A percentile compares a stretch with the other conserved stretches of the same genome.
Conservation (phyloP, 2,888 invertebrate species). For the Machimus atricapillus region DNA sequence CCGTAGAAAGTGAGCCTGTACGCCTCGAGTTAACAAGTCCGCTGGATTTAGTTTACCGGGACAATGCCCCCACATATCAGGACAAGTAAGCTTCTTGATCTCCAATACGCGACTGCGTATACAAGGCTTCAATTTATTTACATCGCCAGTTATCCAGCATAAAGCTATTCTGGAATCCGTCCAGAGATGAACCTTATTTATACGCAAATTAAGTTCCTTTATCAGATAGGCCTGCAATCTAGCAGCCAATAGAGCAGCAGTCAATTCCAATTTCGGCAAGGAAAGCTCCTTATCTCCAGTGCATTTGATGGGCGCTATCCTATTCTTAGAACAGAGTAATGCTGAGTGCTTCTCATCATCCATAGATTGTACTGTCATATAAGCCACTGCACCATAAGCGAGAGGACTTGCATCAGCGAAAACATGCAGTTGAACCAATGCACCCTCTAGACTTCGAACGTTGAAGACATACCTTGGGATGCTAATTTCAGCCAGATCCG, state of each 20-base stretch:
- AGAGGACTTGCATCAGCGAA: no score
- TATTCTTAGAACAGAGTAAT: no score
- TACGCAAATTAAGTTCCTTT: neutral
- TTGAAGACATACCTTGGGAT: no score
- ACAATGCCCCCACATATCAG: slow-evolving; percentile 2
- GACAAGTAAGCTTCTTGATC: neutral
- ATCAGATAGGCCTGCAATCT: neutral
- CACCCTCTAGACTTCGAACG: no score
- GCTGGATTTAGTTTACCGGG: neutral
- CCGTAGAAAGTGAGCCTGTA: neutral
- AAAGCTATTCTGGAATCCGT: slow-evolving; percentile 4
- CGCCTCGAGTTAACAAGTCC: neutral
- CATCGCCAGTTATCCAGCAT: neutral
- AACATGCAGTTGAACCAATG: no score
- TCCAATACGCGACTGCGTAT: neutral
- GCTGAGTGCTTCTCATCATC: no score
- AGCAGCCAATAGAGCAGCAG: neutral
- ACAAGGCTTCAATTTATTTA: neutral
- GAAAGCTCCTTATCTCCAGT: neutral
- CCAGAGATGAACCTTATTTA: neutral
- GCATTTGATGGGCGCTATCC: no score
- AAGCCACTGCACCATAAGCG: no score
- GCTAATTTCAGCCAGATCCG: no score
- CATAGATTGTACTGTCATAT: no score
- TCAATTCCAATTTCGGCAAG: neutral